Evolutionary conservation across 2,113 vertebrate species (phyloP).

Genomic region (Prinia subflava): DNA sequence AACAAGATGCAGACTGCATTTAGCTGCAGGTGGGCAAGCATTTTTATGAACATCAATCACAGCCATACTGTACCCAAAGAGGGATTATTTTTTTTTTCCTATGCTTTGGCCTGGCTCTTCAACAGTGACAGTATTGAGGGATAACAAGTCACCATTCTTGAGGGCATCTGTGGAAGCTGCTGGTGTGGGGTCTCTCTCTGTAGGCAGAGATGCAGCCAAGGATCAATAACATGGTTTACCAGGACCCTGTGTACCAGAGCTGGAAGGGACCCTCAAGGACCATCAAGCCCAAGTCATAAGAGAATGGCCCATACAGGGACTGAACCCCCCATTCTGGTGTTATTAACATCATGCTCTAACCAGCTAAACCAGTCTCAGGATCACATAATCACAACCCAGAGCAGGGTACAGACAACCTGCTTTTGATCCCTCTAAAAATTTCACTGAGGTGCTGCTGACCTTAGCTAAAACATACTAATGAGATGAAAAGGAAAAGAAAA

Average conservation of each 20-base stretch:
- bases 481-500: neutral
- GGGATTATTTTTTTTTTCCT: neutral
- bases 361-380: neutral
- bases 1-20: neutral
- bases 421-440: neutral
- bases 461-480: neutral
- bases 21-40: neutral
- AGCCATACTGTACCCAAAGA: neutral
- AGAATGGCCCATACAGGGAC: neutral
- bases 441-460: neutral
- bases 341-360: neutral
- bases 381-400: neutral
- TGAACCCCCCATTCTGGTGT: accelerated
- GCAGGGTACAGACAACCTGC: neutral
- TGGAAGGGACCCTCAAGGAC: neutral
- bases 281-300: neutral
- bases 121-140: neutral
- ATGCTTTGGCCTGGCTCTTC: neutral
- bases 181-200: neutral
- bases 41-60: neutral
- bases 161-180: accelerated
- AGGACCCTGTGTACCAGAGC: neutral
- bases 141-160: neutral
- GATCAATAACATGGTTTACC: neutral
- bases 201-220: neutral